Evolutionary conservation across 2,888 invertebrate genomes (phyloP).

Genomic region (Sinotaia quadrata): DNA sequence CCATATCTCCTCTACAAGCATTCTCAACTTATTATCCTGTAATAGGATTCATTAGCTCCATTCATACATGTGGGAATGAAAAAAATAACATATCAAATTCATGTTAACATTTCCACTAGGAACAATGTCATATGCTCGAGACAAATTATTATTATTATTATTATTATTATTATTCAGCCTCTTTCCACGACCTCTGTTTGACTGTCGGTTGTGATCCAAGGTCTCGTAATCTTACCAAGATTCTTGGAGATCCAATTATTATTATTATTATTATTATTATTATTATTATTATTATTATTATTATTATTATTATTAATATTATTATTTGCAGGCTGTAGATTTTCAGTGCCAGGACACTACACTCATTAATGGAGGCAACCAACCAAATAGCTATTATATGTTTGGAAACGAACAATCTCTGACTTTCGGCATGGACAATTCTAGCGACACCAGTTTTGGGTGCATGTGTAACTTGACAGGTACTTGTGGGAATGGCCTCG

Average conservation of each 20-base stretch:
- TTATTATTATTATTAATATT: not conserved
- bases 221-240: no score
- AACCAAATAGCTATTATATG: conserved; percentile 39
- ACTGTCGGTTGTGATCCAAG: no score
- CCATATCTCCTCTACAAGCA: no score
- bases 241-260: no score
- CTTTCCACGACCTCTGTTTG: no score
- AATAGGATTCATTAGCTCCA: no score
- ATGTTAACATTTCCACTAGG: no score
- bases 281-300: not conserved
- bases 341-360: conserved; percentile 52
- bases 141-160: not conserved
- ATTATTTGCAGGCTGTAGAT: conserved; percentile 43
- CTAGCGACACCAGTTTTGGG: conserved; percentile 37
- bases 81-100: no score
- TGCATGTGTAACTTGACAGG: conserved; percentile 49
- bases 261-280: not conserved
- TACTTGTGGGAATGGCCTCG: conserved; percentile 43
- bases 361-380: conserved; percentile 38
- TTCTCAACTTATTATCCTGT: no score
- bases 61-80: no score
- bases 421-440: conserved; percentile 44
- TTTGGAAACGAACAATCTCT: conserved; percentile 35
- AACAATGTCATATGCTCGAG: no score
- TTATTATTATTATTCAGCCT: not conserved